These are phyloP conservation scores for Ophiodon elongatus DNA, from an alignment of 2,113 vertebrate genomes.

Conservation along the genomic window DNA sequence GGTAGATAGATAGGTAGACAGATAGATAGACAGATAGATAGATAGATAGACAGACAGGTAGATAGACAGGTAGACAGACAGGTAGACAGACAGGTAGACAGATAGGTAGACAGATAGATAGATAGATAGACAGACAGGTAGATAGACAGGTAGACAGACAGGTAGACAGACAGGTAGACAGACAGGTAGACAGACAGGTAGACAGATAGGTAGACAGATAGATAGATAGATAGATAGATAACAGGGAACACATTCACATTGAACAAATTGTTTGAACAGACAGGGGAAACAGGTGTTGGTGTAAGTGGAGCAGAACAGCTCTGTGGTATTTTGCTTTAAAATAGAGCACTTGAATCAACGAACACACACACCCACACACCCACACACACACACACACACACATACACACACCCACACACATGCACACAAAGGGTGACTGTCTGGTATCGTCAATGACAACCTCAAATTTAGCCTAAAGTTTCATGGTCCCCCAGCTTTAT, in stretches of 20 bases:
- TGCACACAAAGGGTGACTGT: background rate
- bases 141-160: background rate
- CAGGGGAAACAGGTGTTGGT: constrained; percentile 62
- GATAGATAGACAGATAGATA: background rate
- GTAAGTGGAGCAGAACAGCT: constrained; percentile 70
- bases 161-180: no score
- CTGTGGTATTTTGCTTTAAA: constrained; percentile 50
- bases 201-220: background rate
- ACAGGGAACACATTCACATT: background rate
- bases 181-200: background rate
- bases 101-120: no score
- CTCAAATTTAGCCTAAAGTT: constrained; percentile 47
- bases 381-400: constrained; percentile 27
- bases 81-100: background rate
- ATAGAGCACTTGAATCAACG: constrained; percentile 58
- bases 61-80: background rate
- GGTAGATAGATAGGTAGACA: no score
- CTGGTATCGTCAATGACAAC: constrained; percentile 43
- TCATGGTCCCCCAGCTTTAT: constrained; percentile 3
- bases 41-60: background rate
- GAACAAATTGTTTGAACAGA: constrained; percentile 42
- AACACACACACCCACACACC: constrained; percentile 3
- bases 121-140: background rate
- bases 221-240: background rate
- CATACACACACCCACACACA: no score